A percentile compares a stretch with the other conserved stretches of the same genome.
Evolutionary conservation across 2,797 vertebrate species (phyloP).

Genomic region (Heteromormyrus szaboi): DNA sequence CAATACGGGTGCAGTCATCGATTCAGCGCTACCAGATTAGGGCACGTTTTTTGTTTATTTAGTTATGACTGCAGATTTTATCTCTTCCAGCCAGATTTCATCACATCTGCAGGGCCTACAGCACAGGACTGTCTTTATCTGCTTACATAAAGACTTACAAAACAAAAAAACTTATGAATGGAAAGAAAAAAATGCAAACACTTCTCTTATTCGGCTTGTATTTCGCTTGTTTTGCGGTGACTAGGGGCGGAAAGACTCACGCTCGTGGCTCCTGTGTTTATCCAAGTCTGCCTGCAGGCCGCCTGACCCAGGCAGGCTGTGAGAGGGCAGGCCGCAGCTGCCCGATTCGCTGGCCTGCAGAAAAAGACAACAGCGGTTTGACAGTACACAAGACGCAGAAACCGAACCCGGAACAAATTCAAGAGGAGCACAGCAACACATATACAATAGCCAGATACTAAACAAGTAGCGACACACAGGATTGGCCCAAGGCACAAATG

Average conservation of each 20-base stretch:
- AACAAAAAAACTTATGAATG: neutral
- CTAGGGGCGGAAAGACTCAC: constrained; percentile 54
- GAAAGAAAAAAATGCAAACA: neutral
- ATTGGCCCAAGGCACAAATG: neutral
- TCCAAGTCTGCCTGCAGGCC: constrained; percentile 58
- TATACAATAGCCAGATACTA: neutral
- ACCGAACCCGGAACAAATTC: neutral
- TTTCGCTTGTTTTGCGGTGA: neutral
- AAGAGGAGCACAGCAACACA: neutral
- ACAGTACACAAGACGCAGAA: neutral
- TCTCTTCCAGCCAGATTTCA: constrained; percentile 5
- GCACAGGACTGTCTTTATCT: neutral
- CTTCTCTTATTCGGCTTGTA: neutral
- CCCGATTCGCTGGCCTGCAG: constrained; percentile 59
- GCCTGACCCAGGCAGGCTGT: constrained; percentile 57
- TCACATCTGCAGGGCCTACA: neutral
- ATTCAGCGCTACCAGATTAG: neutral
- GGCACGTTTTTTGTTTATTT: neutral
- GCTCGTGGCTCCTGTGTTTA: constrained; percentile 56
- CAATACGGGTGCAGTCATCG: neutral
- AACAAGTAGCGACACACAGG: neutral
- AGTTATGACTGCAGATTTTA: neutral
- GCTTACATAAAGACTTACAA: neutral
- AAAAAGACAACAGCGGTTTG: neutral
- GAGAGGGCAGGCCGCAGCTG: constrained; percentile 57